phyloP scores from a whole-genome alignment of 2,888 invertebrate genomes.

The Dasypogon diadema region DNA sequence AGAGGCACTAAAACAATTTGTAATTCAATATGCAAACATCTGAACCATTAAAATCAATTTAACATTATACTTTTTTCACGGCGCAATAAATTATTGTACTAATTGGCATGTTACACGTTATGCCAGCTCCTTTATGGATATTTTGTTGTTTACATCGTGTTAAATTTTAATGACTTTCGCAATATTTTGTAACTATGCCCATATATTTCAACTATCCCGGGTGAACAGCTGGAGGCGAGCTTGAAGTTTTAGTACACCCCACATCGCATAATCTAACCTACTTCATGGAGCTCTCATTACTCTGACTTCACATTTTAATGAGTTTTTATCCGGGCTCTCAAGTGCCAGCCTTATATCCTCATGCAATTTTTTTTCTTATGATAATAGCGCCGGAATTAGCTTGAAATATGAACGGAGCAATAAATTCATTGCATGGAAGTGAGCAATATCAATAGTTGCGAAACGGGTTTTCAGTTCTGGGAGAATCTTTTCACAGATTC shows the following conservation, averaged over 20 bases:
- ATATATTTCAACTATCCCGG: not conserved
- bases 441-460: too few species aligned
- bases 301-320: not conserved
- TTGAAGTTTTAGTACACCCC: not conserved
- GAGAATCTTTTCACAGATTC: too few species aligned
- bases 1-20: too few species aligned
- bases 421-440: not conserved
- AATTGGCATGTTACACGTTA: constrained; percentile 4
- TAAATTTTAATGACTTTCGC: constrained; percentile 13
- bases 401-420: not conserved
- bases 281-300: not conserved
- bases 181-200: not conserved
- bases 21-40: too few species aligned
- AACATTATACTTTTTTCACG: too few species aligned
- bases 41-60: too few species aligned
- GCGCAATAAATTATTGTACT: not conserved
- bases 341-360: constrained; percentile 1
- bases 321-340: constrained; percentile 12
- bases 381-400: not conserved
- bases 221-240: not conserved
- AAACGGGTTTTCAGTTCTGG: too few species aligned
- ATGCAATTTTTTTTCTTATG: not conserved
- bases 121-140: not conserved
- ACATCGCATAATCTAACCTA: constrained; percentile 7
- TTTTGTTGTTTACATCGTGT: not conserved